These are phyloP conservation scores for Falcunculus frontatus DNA, from an alignment of 2,113 vertebrate genomes.

Conservation along the genomic window DNA sequence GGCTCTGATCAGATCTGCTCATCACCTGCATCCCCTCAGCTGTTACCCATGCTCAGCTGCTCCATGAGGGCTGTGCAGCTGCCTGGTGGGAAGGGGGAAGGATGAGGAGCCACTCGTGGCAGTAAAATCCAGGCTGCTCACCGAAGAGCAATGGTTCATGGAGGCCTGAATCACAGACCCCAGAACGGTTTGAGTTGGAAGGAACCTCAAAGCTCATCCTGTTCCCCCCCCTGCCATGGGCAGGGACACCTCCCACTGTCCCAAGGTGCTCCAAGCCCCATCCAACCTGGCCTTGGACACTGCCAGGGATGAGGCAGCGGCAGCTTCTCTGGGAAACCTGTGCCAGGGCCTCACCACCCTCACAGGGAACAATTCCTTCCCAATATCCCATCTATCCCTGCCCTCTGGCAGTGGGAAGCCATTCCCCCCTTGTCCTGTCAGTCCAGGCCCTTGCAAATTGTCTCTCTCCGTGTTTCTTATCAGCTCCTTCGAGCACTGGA, in stretches of 20 bases:
- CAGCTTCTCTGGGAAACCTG: not conserved
- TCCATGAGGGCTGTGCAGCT: not conserved
- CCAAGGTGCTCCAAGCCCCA: rapidly evolving
- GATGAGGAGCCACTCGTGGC: not conserved
- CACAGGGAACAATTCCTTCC: not conserved
- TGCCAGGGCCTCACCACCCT: not conserved
- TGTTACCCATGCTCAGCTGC: not conserved
- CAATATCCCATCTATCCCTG: too few relatives aligned
- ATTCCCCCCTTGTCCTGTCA: not conserved
- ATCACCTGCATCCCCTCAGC: not conserved
- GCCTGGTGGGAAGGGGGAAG: not conserved
- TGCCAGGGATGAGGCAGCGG: not conserved
- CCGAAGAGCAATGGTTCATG: not conserved
- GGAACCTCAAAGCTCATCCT: not conserved
- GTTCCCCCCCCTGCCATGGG: not conserved
- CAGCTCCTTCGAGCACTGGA: not conserved
- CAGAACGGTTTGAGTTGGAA: not conserved
- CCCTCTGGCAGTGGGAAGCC: not conserved
- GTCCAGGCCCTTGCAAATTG: not conserved
- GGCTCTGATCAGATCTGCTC: not conserved
- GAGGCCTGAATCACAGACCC: not conserved
- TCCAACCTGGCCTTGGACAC: not conserved
- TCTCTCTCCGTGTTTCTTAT: not conserved
- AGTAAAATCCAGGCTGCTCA: not conserved
- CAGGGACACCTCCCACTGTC: not conserved